A percentile compares a stretch with the other conserved stretches of the same genome.
These are phyloP conservation scores for Ectemnius cavifrons DNA, from an alignment of 2,888 invertebrate genomes.

Conservation along the genomic window DNA sequence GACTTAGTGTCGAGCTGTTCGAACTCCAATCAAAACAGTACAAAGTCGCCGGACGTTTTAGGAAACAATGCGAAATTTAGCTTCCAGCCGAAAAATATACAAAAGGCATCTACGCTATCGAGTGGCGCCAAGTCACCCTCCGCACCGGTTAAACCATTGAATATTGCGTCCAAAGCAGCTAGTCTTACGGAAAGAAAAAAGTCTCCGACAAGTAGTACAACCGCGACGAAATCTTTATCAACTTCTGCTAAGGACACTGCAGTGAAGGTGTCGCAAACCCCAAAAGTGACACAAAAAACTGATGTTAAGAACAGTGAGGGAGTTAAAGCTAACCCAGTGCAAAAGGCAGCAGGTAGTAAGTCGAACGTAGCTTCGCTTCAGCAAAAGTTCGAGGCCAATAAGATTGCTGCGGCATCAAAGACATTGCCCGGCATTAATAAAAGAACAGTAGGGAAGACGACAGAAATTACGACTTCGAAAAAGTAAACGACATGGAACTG, in stretches of 20 bases:
- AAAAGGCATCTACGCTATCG: conserved; percentile 75
- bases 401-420: conserved; percentile 51
- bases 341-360: conserved; percentile 79
- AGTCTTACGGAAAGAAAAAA: conserved; percentile 74
- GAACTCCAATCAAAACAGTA: conserved; percentile 65
- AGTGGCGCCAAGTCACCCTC: conserved; percentile 70
- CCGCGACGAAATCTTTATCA: conserved; percentile 52
- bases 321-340: conserved; percentile 55
- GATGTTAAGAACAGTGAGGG: conserved; percentile 38
- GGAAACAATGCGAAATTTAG: conserved; percentile 58
- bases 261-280: conserved; percentile 29
- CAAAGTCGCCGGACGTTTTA: conserved; percentile 80
- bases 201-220: conserved; percentile 55
- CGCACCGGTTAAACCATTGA: conserved; percentile 79
- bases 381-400: conserved; percentile 86
- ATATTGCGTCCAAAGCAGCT: conserved; percentile 77
- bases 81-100: conserved; percentile 67
- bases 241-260: conserved; percentile 36
- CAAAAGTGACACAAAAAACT: conserved; percentile 33
- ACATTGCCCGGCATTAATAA: conserved; percentile 54
- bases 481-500: conserved; percentile 48
- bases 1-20: conserved; percentile 87
- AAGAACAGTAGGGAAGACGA: conserved; percentile 50
- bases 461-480: conserved; percentile 50
- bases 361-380: conserved; percentile 88